Evolutionary conservation across 2,113 vertebrate genomes (phyloP).

Genomic region (Clupea harengus): DNA sequence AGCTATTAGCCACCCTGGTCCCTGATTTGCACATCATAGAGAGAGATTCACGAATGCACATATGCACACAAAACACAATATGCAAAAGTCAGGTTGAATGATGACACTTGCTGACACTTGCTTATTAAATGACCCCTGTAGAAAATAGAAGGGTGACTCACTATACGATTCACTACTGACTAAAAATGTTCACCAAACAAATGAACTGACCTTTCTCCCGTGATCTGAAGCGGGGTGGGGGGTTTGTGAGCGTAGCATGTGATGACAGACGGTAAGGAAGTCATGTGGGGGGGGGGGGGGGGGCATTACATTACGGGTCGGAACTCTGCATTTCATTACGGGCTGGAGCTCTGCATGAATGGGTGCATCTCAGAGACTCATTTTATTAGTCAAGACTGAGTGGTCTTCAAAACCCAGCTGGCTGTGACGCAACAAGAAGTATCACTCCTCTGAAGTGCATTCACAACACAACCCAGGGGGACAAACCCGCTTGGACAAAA

Average conservation of each 20-base stretch:
- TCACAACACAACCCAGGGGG: too few relatives aligned
- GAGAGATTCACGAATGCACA: neutral
- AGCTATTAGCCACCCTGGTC: neutral
- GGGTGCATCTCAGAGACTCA: neutral
- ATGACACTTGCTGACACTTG: neutral
- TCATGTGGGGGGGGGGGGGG: too few relatives aligned
- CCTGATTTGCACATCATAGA: too few relatives aligned
- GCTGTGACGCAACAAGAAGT: neutral
- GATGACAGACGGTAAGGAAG: neutral
- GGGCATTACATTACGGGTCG: neutral
- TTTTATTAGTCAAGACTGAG: conserved; percentile 11
- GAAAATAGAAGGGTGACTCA: neutral
- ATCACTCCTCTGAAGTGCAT: neutral
- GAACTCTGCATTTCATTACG: neutral
- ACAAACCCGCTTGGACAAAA: too few relatives aligned
- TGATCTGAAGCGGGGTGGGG: neutral
- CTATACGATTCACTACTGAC: neutral
- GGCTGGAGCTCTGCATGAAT: neutral
- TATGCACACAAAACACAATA: neutral
- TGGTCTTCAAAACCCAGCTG: conserved; percentile 10
- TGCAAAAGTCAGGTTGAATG: neutral
- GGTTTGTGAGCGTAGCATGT: neutral
- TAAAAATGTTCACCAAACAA: neutral
- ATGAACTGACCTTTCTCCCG: neutral
- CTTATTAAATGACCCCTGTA: neutral